Evolutionary conservation across 2,113 vertebrate genomes (phyloP).

Genomic region (Sphaerodactylus townsendi): DNA sequence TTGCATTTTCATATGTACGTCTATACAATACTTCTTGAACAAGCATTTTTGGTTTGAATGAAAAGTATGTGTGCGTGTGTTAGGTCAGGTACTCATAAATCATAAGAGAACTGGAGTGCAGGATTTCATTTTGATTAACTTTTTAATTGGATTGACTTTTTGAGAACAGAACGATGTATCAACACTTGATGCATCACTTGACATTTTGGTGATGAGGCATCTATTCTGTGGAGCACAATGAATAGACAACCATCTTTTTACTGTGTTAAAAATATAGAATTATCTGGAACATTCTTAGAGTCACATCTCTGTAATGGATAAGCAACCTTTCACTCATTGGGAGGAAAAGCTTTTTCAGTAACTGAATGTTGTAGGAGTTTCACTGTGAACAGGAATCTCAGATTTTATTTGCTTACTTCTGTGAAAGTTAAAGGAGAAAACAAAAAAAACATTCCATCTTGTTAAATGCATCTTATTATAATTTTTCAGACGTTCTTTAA

Average conservation of each 20-base stretch:
- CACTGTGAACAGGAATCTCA: background rate
- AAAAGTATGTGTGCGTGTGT: background rate
- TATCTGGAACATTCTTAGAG: constrained; percentile 9
- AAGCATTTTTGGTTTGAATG: too few species aligned
- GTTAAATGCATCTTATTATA: background rate
- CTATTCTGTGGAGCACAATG: background rate
- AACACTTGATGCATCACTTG: constrained; percentile 2
- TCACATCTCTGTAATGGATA: background rate
- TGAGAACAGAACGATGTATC: background rate
- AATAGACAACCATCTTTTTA: constrained; percentile 5
- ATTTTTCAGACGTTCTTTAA: background rate
- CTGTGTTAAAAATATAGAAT: background rate
- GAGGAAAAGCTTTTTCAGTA: background rate
- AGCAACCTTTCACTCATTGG: background rate
- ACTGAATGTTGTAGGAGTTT: background rate
- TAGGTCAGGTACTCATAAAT: background rate
- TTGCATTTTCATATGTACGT: too few species aligned
- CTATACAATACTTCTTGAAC: too few species aligned
- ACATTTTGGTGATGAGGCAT: background rate
- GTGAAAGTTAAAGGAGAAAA: background rate
- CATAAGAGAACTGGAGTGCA: background rate
- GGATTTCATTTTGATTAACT: constrained; percentile 34
- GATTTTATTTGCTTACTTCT: background rate
- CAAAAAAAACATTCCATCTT: background rate
- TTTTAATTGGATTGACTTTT: constrained; percentile 28